Percentiles rank a stretch among this genome's conserved stretches.
Evolutionary conservation across 1,140 invertebrate genomes (phyloP).

Genomic region (Drusus annulatus): DNA sequence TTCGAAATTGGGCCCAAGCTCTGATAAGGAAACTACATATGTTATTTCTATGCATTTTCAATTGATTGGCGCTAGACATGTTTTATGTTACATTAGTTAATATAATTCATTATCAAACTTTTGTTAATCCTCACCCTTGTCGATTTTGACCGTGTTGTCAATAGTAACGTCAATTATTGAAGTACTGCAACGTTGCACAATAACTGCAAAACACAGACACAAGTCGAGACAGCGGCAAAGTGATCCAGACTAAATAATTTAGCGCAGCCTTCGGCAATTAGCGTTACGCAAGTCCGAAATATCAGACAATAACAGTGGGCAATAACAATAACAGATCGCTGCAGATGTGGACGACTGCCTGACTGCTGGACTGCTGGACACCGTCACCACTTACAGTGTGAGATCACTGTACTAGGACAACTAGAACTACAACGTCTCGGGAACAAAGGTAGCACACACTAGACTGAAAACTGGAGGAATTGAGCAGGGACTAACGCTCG

Average conservation of each 20-base stretch:
- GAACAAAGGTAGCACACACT: constrained; percentile 13
- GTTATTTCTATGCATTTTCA: no score
- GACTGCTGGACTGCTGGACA: no score
- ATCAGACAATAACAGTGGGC: neutral
- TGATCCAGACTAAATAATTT: constrained; percentile 3
- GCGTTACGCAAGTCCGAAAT: constrained; percentile 13
- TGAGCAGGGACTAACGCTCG: no score
- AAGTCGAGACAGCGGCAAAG: neutral
- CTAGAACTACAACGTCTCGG: neutral
- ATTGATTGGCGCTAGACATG: neutral
- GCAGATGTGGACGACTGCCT: neutral
- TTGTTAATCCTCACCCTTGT: constrained; percentile 10
- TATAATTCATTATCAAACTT: neutral
- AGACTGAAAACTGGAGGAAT: no score
- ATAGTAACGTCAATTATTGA: constrained; percentile 24
- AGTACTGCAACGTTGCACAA: constrained; percentile 24
- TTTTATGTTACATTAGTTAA: neutral
- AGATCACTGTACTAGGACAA: neutral
- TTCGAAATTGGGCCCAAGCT: neutral
- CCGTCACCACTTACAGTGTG: neutral
- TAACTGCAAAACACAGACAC: constrained; percentile 21
- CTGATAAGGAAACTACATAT: neutral
- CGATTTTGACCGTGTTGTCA: neutral
- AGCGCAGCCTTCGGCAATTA: constrained; percentile 28
- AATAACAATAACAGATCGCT: neutral